phyloP scores from a whole-genome alignment of 2,113 vertebrate genomes.

The Zapornia atra region DNA sequence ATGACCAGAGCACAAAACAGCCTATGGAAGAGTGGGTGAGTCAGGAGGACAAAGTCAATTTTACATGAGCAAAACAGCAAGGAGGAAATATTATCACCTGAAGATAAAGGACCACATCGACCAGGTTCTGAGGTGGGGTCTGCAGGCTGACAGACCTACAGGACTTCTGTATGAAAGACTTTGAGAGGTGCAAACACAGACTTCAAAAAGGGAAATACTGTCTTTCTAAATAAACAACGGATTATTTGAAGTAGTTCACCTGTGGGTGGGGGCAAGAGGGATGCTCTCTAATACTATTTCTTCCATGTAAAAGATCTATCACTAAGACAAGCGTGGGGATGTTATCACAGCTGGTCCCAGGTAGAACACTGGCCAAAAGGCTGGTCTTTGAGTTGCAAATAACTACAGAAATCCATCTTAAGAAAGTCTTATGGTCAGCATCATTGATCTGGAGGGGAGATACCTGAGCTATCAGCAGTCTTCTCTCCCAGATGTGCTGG shows the following conservation, averaged over 20 bases:
- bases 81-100: background rate
- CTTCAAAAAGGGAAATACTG: background rate
- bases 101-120: background rate
- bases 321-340: background rate
- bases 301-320: background rate
- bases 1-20: background rate
- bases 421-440: background rate
- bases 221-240: background rate
- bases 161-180: background rate
- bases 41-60: background rate
- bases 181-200: background rate
- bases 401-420: background rate
- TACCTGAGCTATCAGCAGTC: background rate
- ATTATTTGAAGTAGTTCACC: background rate
- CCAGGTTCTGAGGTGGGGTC: background rate
- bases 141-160: background rate
- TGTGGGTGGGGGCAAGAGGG: background rate
- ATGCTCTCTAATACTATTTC: background rate
- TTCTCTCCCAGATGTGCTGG: background rate
- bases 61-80: background rate
- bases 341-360: background rate
- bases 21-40: background rate
- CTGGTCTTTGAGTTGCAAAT: background rate
- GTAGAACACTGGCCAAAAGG: background rate
- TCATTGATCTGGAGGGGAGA: background rate